Evolutionary conservation across 2,113 vertebrate genomes (phyloP).

Genomic region (Plecotus auritus): DNA sequence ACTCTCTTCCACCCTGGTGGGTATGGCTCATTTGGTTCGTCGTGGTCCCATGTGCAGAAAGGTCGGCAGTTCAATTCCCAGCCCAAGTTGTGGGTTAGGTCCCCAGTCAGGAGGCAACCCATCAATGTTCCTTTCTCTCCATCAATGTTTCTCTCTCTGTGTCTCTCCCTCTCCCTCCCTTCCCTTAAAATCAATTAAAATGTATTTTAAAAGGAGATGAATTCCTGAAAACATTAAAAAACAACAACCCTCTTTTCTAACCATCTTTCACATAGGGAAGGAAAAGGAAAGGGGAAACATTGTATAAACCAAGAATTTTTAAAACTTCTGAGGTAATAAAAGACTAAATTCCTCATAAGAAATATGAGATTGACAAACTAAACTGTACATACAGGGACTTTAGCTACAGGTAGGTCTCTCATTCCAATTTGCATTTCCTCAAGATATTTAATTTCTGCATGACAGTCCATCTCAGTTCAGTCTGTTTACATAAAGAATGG

Average conservation of each 20-base stretch:
- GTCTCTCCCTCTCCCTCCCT: not conserved
- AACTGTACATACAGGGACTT: not conserved
- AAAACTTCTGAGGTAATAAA: not conserved
- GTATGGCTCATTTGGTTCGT: not conserved
- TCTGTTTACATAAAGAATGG: slow-evolving; percentile 8
- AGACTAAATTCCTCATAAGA: not conserved
- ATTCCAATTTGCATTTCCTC: not conserved
- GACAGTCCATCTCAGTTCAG: not conserved
- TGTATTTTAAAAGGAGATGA: not conserved
- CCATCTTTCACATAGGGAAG: slow-evolving; percentile 4
- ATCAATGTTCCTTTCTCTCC: not conserved
- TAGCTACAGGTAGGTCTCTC: not conserved
- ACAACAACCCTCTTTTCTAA: not conserved
- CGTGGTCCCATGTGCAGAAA: not conserved
- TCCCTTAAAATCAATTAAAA: not conserved
- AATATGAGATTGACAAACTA: not conserved
- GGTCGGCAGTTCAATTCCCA: not conserved
- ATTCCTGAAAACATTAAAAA: not conserved
- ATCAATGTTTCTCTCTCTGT: not conserved
- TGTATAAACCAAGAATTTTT: slow-evolving; percentile 16
- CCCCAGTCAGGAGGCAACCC: not conserved
- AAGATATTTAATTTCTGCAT: slow-evolving; percentile 28
- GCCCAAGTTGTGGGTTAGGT: not conserved
- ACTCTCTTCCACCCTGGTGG: not conserved
- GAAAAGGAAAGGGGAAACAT: not conserved